A percentile compares a stretch with the other conserved stretches of the same genome.
phyloP scores from a whole-genome alignment of 2,797 vertebrate genomes.

The Gobio occitaniae region DNA sequence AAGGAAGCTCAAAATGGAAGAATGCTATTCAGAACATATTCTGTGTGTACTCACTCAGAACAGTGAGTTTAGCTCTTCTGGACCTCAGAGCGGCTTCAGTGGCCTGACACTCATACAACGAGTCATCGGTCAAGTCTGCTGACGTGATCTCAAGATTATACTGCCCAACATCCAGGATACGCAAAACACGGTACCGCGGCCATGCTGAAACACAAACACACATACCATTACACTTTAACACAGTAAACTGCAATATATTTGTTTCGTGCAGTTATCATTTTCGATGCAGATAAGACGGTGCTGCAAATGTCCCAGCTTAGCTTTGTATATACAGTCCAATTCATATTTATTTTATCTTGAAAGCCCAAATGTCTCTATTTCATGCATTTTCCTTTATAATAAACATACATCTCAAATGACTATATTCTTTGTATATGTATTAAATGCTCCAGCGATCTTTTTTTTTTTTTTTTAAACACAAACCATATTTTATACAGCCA shows the following conservation, averaged over 20 bases:
- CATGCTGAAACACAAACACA: constrained; percentile 79
- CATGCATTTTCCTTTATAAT: neutral
- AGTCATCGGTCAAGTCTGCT: constrained; percentile 90
- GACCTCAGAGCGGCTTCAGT: constrained; percentile 93
- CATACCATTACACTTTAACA: constrained; percentile 26
- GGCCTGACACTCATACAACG: constrained; percentile 94
- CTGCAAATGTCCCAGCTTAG: neutral
- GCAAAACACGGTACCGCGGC: constrained; percentile 89
- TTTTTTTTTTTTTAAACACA: neutral
- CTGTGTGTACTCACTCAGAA: constrained; percentile 84
- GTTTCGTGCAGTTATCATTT: neutral
- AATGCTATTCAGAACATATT: neutral
- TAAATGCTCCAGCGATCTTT: neutral
- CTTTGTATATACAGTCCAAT: neutral
- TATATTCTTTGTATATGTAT: neutral
- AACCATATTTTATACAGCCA: neutral
- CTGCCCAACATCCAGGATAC: constrained; percentile 87
- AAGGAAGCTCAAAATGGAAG: neutral
- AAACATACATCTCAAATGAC: neutral
- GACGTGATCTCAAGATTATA: constrained; percentile 93
- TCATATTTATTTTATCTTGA: neutral
- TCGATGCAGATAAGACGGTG: neutral
- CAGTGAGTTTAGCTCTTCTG: constrained; percentile 89
- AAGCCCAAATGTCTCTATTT: neutral
- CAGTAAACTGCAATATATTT: neutral